Base-by-base conservation (phyloP, 2,888 invertebrate genomes). In the Crioceris asparagi region DNA sequence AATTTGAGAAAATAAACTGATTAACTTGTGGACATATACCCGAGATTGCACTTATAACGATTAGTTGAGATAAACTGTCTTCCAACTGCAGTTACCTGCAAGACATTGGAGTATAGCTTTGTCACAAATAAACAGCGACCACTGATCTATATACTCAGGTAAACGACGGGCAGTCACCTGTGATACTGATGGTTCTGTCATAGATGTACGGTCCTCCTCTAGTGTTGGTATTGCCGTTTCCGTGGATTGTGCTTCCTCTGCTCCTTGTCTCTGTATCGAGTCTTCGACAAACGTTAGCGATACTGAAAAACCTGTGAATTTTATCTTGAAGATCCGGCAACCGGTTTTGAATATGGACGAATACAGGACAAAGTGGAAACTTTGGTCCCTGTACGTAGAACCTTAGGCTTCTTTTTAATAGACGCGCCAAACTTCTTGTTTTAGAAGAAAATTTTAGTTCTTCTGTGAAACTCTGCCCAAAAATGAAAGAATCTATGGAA, bases 141-240 rank as follows among this genome's bases (percentile, higher is more conserved):
- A 40, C 16, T 38, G 32, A 15, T 33, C 17, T 29, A 38, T 10
- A 35, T 29, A 41, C 3, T 34, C 15, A 23, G 31, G 23, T 41
- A 41, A 26, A n/a, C 41, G 38, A 3, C 41, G 38, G 19, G 41
- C 38, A 38, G 32, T 19, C 32, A 32, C 32, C 32, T 32, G 32
- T 5, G 19, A n/a, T 32, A 32, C 4, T 19, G 32, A 2, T 32
- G 32, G 32, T 32, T 11, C 32, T 32, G 32, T 12, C n/a, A 12
- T 19, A 18, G 11, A 4, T 18, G 2, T 32, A 14, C 29, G 17
- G 17, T 11, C 29, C 31, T 38, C 19, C 2, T 1, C 26, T 40
- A 34, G 18, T 32, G 38, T 2, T 29, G 39, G 35, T 32, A 12
- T 29, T 33, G 36, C 18, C 29, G 39, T 18, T 16, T 34, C 19